Evolutionary conservation across 2,113 vertebrate genomes (phyloP).

Genomic region (Corythornis vintsioides): DNA sequence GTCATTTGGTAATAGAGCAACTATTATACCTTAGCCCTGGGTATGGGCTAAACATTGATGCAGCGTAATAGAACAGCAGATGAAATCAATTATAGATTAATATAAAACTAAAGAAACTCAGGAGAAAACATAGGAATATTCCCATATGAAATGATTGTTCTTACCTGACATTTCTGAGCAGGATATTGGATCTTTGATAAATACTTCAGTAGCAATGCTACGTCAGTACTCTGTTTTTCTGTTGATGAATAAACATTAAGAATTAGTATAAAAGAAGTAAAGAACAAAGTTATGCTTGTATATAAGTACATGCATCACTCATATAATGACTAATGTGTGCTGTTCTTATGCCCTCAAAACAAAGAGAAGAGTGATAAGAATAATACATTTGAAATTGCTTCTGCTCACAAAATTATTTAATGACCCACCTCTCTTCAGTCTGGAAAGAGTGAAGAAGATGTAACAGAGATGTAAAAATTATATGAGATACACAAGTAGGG

Average conservation of each 20-base stretch:
- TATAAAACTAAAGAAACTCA: background rate
- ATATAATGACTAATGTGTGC: background rate
- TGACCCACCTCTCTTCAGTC: background rate
- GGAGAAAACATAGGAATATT: background rate
- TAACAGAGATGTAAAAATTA: background rate
- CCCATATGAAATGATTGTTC: background rate
- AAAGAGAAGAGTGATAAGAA: background rate
- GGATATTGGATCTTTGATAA: background rate
- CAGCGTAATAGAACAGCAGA: background rate
- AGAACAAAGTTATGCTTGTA: background rate
- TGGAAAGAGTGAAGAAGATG: background rate
- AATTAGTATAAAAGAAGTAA: background rate
- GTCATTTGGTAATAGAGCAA: too few relatives aligned
- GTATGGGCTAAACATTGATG: too few relatives aligned
- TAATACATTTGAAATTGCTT: background rate
- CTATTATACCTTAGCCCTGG: too few relatives aligned
- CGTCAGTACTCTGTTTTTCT: background rate
- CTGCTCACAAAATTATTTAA: background rate
- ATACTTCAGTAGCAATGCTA: background rate
- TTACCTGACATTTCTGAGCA: background rate
- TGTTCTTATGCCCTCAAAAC: background rate
- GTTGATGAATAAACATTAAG: background rate
- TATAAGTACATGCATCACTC: background rate
- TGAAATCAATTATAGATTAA: background rate
- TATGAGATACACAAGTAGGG: fast-evolving